Base-by-base conservation (phyloP, 2,797 vertebrate species). In the Trachops cirrhosus region DNA sequence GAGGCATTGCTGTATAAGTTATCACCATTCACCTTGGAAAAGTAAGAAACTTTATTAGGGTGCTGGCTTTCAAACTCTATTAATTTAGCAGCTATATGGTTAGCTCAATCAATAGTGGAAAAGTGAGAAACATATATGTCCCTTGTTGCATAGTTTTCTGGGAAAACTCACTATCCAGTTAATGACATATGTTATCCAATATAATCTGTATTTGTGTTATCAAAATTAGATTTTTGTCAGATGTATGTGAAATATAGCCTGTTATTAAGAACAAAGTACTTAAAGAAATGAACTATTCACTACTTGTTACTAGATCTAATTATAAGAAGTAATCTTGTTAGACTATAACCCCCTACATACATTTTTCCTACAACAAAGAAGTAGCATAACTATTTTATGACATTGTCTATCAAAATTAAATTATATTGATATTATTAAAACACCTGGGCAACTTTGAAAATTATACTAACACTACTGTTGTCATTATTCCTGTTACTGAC, bases 81-180 rank as follows among this genome's bases (percentile, higher is more conserved):
- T 92, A 94, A 95, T 74, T 92, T 95, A 93, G 48, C 34, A 94
- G 54, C 86, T 48, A 82, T 39, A 86, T 83, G 16, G 62, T 92
- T 11, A 74, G 3, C 5, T 83, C 34, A 64, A 62, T 46, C 50
- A 83, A 18, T 87, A 78, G 29, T 54, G 71, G 57, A 92, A 95
- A 93, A 86, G 22, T 44, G 6, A 83, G 24, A 26, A 54, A 82
- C 75, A 39, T 15, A 75, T 2, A 29, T 79, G 32, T 9, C 2
- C 12, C 78, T 16, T 86, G 4, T 32, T 64, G 14, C 91, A 78
- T 2, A 83, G 10, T 82, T 90, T 96, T 86, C 12, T 62, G 7
- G 29, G 62, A 73, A 68, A 73, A 32, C 3, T 15, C 44, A 70
- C 11, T 90, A 6, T 74, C 6, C 29, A 52, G 21, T 26, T 80